Percentiles rank a stretch among this genome's conserved stretches.
phyloP scores from a whole-genome alignment of 1,140 invertebrate genomes.

The Zaprionus ghesquierei region DNA sequence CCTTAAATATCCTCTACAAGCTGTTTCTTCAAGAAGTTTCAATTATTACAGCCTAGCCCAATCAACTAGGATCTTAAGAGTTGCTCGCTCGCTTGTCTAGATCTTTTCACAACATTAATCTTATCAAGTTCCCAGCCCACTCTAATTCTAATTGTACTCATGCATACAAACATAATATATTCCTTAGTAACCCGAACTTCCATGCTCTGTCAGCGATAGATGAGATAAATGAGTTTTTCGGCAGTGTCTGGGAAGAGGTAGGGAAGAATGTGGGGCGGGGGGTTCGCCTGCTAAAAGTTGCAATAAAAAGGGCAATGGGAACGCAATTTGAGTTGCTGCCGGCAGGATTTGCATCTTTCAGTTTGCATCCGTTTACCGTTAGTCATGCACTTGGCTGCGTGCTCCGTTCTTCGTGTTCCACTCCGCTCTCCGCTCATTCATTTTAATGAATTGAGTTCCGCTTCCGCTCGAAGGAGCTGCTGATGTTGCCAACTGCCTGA shows the following conservation, averaged over 20 bases:
- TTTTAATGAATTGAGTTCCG: slow-evolving; percentile 81
- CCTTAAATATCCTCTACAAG: too few species aligned
- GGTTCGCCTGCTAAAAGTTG: slow-evolving; percentile 3
- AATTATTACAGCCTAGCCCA: too few species aligned
- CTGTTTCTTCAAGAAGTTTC: too few species aligned
- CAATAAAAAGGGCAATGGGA: slow-evolving; percentile 46
- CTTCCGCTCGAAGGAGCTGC: slow-evolving; percentile 67
- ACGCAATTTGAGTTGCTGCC: slow-evolving; percentile 66
- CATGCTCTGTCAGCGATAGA: not conserved
- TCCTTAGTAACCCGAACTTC: not conserved
- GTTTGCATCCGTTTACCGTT: slow-evolving; percentile 78
- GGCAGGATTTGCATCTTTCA: slow-evolving; percentile 74
- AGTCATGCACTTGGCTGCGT: slow-evolving; percentile 72
- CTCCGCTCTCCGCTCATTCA: slow-evolving; percentile 58
- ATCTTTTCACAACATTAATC: not conserved
- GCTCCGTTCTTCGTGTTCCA: not conserved
- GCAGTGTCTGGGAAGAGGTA: not conserved
- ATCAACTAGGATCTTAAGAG: not conserved
- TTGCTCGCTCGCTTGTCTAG: not conserved
- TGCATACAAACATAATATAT: not conserved
- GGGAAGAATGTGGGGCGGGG: not conserved
- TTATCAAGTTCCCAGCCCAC: not conserved
- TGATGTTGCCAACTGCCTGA: slow-evolving; percentile 49
- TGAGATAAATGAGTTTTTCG: slow-evolving; percentile 7
- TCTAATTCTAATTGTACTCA: not conserved